Conservation (phyloP, 2,113 vertebrate genomes). For the Oncorhynchus keta region DNA sequence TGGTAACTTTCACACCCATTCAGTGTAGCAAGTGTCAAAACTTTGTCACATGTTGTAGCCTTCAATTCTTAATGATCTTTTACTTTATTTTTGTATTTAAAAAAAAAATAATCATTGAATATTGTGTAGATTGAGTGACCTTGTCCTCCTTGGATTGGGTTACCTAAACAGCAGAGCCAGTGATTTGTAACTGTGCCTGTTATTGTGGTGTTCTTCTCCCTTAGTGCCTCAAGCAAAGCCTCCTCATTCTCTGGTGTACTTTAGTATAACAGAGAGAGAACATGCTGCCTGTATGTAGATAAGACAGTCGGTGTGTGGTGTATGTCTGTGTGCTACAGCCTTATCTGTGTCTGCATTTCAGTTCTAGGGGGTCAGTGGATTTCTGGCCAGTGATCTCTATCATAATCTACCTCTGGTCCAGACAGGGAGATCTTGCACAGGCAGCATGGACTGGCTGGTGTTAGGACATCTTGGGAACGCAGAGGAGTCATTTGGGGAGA, state of each 20-base stretch:
- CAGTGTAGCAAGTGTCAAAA: not conserved
- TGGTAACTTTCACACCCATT: too few relatives aligned
- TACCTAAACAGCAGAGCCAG: conserved; percentile 46
- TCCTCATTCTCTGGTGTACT: not conserved
- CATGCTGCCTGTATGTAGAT: too few relatives aligned
- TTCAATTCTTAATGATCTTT: not conserved
- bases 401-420: too few relatives aligned
- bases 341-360: not conserved
- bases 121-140: not conserved
- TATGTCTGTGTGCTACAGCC: not conserved
- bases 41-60: not conserved
- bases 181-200: conserved; percentile 57
- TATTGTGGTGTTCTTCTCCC: conserved; percentile 25
- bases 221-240: conserved; percentile 24
- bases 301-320: too few relatives aligned
- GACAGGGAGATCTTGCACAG: not conserved
- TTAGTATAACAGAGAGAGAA: not conserved
- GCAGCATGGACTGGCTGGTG: too few relatives aligned
- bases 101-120: not conserved
- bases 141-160: conserved; percentile 42
- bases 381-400: not conserved
- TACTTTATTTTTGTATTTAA: not conserved
- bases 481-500: not conserved
- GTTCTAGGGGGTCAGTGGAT: not conserved
- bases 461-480: not conserved